Evolutionary conservation across 2,888 invertebrate genomes (phyloP).

Genomic region (Pseudococcus jackbeardsleyi): DNA sequence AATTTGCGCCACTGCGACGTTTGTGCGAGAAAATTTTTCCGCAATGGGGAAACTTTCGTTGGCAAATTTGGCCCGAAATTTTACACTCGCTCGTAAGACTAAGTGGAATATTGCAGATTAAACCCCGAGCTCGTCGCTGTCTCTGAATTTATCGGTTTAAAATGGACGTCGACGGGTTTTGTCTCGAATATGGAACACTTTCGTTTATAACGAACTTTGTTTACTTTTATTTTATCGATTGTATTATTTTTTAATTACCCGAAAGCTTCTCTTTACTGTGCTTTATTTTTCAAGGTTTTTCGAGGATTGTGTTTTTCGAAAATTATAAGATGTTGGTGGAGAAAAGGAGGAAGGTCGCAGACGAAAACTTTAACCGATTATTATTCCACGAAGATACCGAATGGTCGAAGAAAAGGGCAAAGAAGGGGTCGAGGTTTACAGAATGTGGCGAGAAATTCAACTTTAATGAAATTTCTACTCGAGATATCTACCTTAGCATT

Average conservation of each 20-base stretch:
- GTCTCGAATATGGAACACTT: not conserved
- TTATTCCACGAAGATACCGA: not conserved
- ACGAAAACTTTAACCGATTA: not conserved
- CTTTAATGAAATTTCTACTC: no score
- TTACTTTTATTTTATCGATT: conserved; percentile 15
- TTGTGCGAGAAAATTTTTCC: not conserved
- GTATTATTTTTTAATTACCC: conserved; percentile 3
- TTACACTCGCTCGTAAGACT: not conserved
- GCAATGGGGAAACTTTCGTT: not conserved
- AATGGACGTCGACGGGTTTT: not conserved
- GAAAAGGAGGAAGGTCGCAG: not conserved
- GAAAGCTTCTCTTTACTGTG: not conserved
- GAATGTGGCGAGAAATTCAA: no score
- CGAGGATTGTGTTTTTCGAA: not conserved
- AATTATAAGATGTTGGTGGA: not conserved
- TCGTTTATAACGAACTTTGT: not conserved
- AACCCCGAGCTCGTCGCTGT: not conserved
- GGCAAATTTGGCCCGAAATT: not conserved
- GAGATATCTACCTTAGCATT: no score
- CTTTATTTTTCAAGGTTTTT: not conserved
- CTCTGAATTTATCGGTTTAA: not conserved
- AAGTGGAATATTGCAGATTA: not conserved
- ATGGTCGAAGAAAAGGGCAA: no score
- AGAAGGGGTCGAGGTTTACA: no score
- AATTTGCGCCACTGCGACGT: conserved; percentile 2